Evolutionary conservation across 1,140 invertebrate species (phyloP), one percentile per base, ranked within the genome.

Genomic region (Leucophenga varia): DNA sequence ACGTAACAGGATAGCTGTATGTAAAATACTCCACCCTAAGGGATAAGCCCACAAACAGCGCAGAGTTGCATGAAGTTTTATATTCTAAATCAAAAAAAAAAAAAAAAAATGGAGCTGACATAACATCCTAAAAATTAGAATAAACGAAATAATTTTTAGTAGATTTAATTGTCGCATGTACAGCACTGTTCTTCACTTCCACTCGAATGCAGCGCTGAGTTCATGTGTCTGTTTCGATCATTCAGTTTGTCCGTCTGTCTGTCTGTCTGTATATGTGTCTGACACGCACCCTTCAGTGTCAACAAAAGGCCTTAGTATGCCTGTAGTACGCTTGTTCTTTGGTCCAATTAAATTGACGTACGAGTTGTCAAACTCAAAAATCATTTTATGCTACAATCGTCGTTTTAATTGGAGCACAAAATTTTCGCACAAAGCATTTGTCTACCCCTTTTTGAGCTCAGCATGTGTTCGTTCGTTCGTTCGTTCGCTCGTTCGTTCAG

Each of bases 271-370:
- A 10, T 25, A 10, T 25, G 22, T 25, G 22, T 25, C 5, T 25
- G 22, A 6, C 5, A 6, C 5, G 30, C 46, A 39, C 32, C 53
- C 37, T 39, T 34, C 44, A 35, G 42, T 49, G 40, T 40, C 59
- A 61, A 54, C 63, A 48, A 48, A 37, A 51, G 35, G 50, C 43
- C 48, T 31, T n/a, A n/a, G n/a, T n/a, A n/a, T n/a, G n/a, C n/a
- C n/a, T n/a, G n/a, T n/a, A n/a, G n/a, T n/a, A n/a, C n/a, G n/a
- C n/a, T n/a, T n/a, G n/a, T n/a, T n/a, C n/a, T n/a, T n/a, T n/a
- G 51, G 48, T 48, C 58, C 64, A 69, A 69, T 69, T 69, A 69
- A 69, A 69, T 57, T 61, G 64, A 69, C 64, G 47, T 55, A 51
- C 61, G 64, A 56, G 49, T 59, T 61, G 64, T 64, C 58, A 58